These are phyloP conservation scores for Odontomyia ornata DNA, from an alignment of 2,888 invertebrate species.

Conservation along the genomic window DNA sequence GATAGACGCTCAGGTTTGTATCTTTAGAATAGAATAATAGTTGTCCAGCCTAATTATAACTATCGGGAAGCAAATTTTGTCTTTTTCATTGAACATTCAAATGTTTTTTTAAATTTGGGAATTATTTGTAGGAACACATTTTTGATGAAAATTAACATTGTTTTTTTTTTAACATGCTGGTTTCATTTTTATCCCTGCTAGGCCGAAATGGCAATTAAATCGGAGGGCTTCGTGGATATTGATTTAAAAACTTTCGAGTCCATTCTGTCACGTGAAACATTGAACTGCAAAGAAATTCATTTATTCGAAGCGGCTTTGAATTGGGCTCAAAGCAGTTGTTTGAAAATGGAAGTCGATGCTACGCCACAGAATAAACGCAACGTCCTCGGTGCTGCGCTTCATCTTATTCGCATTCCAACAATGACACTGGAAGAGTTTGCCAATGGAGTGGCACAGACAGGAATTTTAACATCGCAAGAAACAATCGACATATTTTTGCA, in stretches of 20 bases:
- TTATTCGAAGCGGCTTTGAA: conserved; percentile 89
- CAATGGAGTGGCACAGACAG: conserved; percentile 92
- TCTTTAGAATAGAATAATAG: neutral
- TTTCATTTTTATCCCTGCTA: conserved; percentile 49
- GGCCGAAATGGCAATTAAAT: conserved; percentile 95
- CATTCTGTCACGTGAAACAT: conserved; percentile 89
- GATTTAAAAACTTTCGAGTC: conserved; percentile 92
- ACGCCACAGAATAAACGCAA: conserved; percentile 81
- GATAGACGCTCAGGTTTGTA: conserved; percentile 91
- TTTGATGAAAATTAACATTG: no score
- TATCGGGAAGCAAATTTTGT: no score
- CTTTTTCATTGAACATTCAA: neutral
- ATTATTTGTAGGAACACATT: neutral
- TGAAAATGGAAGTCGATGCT: conserved; percentile 81
- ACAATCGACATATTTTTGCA: conserved; percentile 95
- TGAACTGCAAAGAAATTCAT: conserved; percentile 94
- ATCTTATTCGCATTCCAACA: conserved; percentile 90
- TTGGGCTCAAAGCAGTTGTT: conserved; percentile 94
- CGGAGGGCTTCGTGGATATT: conserved; percentile 96
- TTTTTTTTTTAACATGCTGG: no score
- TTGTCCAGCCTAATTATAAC: no score
- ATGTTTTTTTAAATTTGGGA: neutral
- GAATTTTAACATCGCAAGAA: conserved; percentile 90
- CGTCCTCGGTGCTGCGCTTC: conserved; percentile 80
- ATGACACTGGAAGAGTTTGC: conserved; percentile 95